A percentile compares a stretch with the other conserved stretches of the same genome.
Evolutionary conservation across 64 coral and sea anemone genomes (phyloP).

Genomic region (Actinia equina): DNA sequence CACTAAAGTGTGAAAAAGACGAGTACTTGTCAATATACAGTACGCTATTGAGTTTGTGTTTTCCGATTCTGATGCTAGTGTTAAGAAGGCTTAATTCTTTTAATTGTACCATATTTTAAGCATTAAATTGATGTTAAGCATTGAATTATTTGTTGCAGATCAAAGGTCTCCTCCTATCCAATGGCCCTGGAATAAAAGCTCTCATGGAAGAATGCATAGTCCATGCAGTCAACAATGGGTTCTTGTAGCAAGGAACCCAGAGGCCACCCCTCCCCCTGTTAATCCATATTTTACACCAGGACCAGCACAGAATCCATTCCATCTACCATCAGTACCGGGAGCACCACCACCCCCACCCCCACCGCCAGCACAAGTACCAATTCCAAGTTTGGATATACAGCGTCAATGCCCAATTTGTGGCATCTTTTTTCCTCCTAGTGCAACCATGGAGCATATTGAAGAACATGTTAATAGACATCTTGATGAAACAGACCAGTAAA

Average conservation of each 20-base stretch:
- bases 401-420: background rate
- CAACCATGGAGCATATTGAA: background rate
- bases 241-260: conserved; percentile 5
- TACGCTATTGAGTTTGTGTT: too few relatives aligned
- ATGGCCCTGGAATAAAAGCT: background rate
- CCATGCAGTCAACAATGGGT: background rate
- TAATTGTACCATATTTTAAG: too few relatives aligned
- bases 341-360: background rate
- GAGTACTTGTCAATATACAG: too few relatives aligned
- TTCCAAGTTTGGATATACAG: background rate
- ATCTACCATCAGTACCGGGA: too few relatives aligned
- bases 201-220: background rate
- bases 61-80: too few relatives aligned
- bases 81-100: too few relatives aligned
- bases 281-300: background rate
- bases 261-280: background rate
- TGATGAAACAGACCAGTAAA: background rate
- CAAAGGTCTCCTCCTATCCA: background rate
- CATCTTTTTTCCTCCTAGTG: background rate
- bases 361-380: background rate
- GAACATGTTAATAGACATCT: background rate
- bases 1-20: too few relatives aligned
- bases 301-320: background rate
- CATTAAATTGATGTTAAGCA: too few relatives aligned
- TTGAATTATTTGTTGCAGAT: background rate